phyloP scores from a whole-genome alignment of 2,113 vertebrate genomes.

The Elgaria multicarinata region DNA sequence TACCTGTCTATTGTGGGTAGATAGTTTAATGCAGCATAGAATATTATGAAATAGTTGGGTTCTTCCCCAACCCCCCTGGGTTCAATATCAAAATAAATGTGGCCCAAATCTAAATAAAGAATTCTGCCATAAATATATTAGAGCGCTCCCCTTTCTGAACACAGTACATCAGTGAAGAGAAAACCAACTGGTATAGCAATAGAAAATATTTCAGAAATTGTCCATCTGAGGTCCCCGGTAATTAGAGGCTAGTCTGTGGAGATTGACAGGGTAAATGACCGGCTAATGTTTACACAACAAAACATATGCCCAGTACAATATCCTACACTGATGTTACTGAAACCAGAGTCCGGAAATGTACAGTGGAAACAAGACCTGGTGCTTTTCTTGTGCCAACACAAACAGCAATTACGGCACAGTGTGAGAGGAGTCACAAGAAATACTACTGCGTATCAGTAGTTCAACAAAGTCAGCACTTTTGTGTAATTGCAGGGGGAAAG shows the following conservation, averaged over 20 bases:
- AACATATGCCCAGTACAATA: conserved; percentile 86
- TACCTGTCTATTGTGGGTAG: background rate
- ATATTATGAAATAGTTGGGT: background rate
- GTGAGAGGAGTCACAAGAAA: conserved; percentile 87
- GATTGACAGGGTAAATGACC: conserved; percentile 82
- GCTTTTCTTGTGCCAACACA: conserved; percentile 85
- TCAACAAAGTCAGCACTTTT: conserved; percentile 87
- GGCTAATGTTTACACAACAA: conserved; percentile 87
- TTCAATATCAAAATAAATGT: conserved; percentile 13
- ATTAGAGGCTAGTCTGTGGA: conserved; percentile 76
- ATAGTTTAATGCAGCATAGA: background rate
- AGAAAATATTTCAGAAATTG: conserved; percentile 75
- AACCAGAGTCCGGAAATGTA: conserved; percentile 86
- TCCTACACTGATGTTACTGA: conserved; percentile 84
- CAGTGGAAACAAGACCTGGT: conserved; percentile 83
- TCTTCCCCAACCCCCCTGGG: background rate
- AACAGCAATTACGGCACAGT: conserved; percentile 89
- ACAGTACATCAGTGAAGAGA: conserved; percentile 51
- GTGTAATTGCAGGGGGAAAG: conserved; percentile 81
- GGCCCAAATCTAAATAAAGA: conserved; percentile 31
- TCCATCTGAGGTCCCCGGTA: conserved; percentile 72
- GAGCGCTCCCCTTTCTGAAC: conserved; percentile 43
- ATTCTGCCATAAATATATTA: conserved; percentile 42
- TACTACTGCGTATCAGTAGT: conserved; percentile 82
- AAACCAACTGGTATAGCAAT: conserved; percentile 45